These are phyloP conservation scores for Aphelenchoides bicaudatus DNA, from an alignment of 2,888 invertebrate species.

Conservation along the genomic window DNA sequence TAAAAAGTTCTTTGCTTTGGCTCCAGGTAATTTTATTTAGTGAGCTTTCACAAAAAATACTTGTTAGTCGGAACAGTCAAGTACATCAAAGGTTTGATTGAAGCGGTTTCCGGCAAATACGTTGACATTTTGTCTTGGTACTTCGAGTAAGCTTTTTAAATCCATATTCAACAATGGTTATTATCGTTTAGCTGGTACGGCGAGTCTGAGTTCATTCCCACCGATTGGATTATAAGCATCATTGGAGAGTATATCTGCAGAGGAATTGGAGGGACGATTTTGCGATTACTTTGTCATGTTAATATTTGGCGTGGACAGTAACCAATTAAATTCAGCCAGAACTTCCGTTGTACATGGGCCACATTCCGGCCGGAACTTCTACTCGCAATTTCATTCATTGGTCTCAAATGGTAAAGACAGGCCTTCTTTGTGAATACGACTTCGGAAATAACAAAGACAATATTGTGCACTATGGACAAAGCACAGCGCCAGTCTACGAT, in stretches of 20 bases:
- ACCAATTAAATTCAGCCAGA: conserved; percentile 2
- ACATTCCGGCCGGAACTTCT: conserved; percentile 55
- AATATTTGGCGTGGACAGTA: conserved; percentile 2
- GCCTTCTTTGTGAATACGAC: conserved; percentile 42
- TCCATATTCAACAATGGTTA: too few relatives aligned
- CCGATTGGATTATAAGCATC: conserved; percentile 3
- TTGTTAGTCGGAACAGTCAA: conserved; percentile 39
- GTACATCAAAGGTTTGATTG: conserved; percentile 36
- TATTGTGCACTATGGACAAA: conserved; percentile 37
- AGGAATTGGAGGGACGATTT: background rate
- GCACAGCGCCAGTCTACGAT: conserved; percentile 17
- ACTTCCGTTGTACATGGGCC: conserved; percentile 29
- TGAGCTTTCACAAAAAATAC: too few relatives aligned
- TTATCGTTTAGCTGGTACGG: conserved; percentile 10
- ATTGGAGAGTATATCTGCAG: conserved; percentile 6
- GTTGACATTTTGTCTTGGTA: too few relatives aligned
- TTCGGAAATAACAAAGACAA: conserved; percentile 36
- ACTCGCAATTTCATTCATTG: conserved; percentile 47
- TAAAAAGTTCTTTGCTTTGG: conserved; percentile 54
- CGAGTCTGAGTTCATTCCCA: conserved; percentile 21
- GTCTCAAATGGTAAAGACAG: conserved; percentile 50
- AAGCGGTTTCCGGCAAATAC: conserved; percentile 12
- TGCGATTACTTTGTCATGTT: conserved; percentile 5
- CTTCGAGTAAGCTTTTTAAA: too few relatives aligned
- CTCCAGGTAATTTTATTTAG: too few relatives aligned